A percentile compares a stretch with the other conserved stretches of the same genome.
phyloP scores from a whole-genome alignment of 2,113 vertebrate genomes.

The Emberiza fucata region DNA sequence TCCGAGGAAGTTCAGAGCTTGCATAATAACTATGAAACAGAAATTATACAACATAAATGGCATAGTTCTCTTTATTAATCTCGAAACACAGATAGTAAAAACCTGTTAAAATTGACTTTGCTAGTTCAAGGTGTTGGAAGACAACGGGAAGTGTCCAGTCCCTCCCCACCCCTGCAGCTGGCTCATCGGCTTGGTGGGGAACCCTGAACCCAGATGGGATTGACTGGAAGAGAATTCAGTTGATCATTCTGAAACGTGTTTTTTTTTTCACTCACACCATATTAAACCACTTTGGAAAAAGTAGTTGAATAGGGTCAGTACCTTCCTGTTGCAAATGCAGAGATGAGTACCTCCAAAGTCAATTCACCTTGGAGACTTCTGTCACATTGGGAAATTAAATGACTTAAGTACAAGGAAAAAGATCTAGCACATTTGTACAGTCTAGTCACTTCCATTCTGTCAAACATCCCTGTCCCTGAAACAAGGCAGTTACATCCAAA shows the following conservation, averaged over 20 bases:
- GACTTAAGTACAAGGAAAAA: background rate
- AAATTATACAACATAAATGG: background rate
- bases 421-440: background rate
- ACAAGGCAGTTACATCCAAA: background rate
- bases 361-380: background rate
- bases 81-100: rapidly evolving
- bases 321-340: background rate
- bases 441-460: background rate
- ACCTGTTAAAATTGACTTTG: background rate
- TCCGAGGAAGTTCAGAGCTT: background rate
- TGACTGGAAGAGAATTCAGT: background rate
- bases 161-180: background rate
- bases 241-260: background rate
- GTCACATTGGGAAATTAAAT: background rate
- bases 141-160: rapidly evolving
- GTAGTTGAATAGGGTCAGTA: background rate
- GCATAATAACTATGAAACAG: background rate
- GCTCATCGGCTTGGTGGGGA: background rate
- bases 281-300: background rate
- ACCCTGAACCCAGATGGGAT: background rate
- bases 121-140: background rate
- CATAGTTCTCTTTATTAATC: background rate
- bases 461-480: background rate
- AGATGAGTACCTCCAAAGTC: background rate
- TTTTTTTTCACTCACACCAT: background rate